Evolutionary conservation across 2,113 vertebrate species (phyloP).

Genomic region (Dasypus novemcinctus): DNA sequence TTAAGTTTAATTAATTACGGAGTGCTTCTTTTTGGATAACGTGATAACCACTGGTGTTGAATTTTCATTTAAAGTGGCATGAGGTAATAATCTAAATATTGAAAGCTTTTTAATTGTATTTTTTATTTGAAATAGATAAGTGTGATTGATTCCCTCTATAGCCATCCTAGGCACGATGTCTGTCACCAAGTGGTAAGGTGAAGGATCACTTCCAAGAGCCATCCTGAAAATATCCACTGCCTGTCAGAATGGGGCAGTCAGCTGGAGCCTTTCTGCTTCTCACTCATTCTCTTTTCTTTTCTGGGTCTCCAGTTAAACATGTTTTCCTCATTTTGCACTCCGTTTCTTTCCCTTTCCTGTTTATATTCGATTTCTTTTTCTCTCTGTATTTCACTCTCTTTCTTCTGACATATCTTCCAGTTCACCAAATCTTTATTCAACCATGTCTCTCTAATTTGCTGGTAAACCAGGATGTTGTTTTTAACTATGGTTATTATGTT

Average conservation of each 20-base stretch:
- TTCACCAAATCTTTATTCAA: background rate
- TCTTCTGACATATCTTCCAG: background rate
- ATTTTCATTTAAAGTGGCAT: constrained; percentile 7
- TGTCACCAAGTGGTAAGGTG: background rate
- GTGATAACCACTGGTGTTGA: background rate
- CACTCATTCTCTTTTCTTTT: background rate
- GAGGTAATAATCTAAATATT: background rate
- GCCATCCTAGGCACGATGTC: background rate
- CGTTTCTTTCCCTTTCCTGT: background rate
- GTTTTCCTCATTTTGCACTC: background rate
- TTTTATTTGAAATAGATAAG: background rate
- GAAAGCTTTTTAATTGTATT: background rate
- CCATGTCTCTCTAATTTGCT: background rate
- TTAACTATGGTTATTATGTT: background rate
- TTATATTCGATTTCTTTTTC: background rate
- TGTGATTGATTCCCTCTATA: background rate
- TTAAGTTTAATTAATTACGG: background rate
- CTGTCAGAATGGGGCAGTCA: background rate
- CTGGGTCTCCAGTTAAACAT: background rate
- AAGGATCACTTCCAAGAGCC: background rate
- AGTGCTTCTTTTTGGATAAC: background rate
- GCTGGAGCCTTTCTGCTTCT: background rate
- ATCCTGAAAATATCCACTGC: background rate
- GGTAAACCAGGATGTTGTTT: background rate
- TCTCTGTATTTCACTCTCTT: background rate